Evolutionary conservation across 2,888 invertebrate genomes (phyloP).

Genomic region (Ischnura elegans): DNA sequence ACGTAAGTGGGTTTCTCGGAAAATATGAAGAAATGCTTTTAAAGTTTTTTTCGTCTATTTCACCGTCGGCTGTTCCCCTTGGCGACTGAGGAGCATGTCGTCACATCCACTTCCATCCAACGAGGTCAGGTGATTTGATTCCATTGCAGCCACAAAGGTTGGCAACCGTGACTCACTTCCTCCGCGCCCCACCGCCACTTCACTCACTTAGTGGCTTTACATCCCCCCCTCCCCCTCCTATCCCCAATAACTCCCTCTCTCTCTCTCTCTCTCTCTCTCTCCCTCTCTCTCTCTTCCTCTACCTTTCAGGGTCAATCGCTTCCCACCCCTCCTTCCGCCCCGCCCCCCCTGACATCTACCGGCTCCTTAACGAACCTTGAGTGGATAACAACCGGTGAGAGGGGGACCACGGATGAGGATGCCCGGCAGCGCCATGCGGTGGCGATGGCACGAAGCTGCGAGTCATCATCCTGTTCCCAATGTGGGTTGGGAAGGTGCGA

Average conservation of each 20-base stretch:
- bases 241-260: background rate
- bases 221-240: background rate
- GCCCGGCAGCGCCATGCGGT: slow-evolving; percentile 30
- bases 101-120: background rate
- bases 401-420: background rate
- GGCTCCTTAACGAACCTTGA: slow-evolving; percentile 50
- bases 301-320: slow-evolving; percentile 37
- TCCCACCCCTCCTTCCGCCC: background rate
- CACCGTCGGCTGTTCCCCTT: too few relatives aligned
- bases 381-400: slow-evolving; percentile 56
- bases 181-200: background rate
- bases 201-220: too few relatives aligned
- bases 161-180: background rate
- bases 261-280: background rate
- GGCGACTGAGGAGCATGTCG: background rate
- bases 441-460: background rate
- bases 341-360: background rate
- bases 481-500: too few relatives aligned
- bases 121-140: background rate
- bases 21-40: too few relatives aligned
- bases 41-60: too few relatives aligned
- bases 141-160: background rate
- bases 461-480: too few relatives aligned
- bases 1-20: too few relatives aligned
- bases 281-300: background rate